These are phyloP conservation scores for Rousettus leschenaultii DNA, from an alignment of 2,113 vertebrate genomes.

Conservation along the genomic window DNA sequence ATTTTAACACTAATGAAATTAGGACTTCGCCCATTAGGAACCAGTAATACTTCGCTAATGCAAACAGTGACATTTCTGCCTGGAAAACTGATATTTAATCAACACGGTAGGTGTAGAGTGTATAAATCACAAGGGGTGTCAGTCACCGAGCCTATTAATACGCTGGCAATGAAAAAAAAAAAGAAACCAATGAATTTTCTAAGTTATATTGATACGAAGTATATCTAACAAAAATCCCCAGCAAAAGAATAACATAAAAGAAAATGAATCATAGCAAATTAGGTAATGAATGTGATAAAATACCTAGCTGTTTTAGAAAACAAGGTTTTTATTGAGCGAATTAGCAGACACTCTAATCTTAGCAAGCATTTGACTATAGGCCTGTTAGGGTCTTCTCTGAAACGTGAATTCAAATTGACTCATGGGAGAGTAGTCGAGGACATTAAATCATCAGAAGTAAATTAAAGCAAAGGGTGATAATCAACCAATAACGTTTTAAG, in stretches of 20 bases:
- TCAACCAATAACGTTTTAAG: not conserved
- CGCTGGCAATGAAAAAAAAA: not conserved
- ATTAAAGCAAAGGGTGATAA: conserved; percentile 42
- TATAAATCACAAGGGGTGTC: not conserved
- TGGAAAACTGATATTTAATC: not conserved
- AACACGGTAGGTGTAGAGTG: not conserved
- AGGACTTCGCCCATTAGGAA: not conserved
- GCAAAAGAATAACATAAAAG: not conserved
- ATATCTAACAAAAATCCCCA: conserved; percentile 25
- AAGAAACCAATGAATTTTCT: not conserved
- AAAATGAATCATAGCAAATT: not conserved
- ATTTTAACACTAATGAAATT: conserved; percentile 28
- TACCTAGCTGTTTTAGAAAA: not conserved
- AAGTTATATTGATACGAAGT: not conserved
- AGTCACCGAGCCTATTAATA: not conserved
- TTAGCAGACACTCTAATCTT: not conserved
- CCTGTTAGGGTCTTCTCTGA: not conserved
- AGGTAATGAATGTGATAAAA: conserved; percentile 21
- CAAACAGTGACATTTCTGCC: not conserved
- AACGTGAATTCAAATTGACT: conserved; percentile 21
- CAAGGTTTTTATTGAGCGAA: not conserved
- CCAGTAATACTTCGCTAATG: not conserved
- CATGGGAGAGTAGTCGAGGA: not conserved
- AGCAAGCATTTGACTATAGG: not conserved
- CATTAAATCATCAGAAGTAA: conserved; percentile 39